A percentile compares a stretch with the other conserved stretches of the same genome.
phyloP scores from a whole-genome alignment of 2,888 invertebrate genomes.

The Caenorhabditis zanzibari region DNA sequence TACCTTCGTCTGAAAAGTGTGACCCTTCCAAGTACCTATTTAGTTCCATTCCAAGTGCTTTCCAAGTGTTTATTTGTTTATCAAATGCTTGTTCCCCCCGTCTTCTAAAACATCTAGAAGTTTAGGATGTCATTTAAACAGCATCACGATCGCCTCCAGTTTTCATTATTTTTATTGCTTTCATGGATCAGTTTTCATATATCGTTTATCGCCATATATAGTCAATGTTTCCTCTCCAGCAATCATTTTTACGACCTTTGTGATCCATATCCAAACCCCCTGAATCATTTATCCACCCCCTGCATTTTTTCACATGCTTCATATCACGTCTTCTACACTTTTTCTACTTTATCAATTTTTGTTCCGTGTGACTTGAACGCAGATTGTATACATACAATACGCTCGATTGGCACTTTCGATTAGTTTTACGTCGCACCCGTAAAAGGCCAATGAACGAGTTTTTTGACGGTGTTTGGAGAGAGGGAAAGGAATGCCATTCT shows the following conservation, averaged over 20 bases:
- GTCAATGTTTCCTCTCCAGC: slow-evolving; percentile 26
- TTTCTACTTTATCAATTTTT: slow-evolving; percentile 10
- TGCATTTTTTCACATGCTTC: slow-evolving; percentile 7
- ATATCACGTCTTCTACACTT: not conserved
- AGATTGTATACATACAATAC: slow-evolving; percentile 23
- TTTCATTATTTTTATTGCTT: slow-evolving; percentile 7
- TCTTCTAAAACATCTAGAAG: slow-evolving; percentile 16
- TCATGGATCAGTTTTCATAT: slow-evolving; percentile 11
- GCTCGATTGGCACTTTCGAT: slow-evolving; percentile 56
- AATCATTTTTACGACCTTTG: slow-evolving; percentile 64
- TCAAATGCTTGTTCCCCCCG: not conserved
- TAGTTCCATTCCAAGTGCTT: not conserved
- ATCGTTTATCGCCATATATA: slow-evolving; percentile 29
- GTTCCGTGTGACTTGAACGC: slow-evolving; percentile 39
- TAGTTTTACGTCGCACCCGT: slow-evolving; percentile 25
- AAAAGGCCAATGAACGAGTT: slow-evolving; percentile 45
- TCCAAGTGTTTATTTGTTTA: not conserved
- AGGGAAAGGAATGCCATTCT: slow-evolving; percentile 39
- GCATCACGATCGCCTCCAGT: not conserved
- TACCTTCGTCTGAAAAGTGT: not conserved
- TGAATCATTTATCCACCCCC: slow-evolving; percentile 33
- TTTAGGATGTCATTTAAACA: slow-evolving; percentile 24
- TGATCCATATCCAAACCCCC: slow-evolving; percentile 46
- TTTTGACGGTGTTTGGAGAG: slow-evolving; percentile 18
- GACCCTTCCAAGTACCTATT: not conserved